Evolutionary conservation across 2,113 vertebrate genomes (phyloP).

Genomic region (Notarius lentiginosus): DNA sequence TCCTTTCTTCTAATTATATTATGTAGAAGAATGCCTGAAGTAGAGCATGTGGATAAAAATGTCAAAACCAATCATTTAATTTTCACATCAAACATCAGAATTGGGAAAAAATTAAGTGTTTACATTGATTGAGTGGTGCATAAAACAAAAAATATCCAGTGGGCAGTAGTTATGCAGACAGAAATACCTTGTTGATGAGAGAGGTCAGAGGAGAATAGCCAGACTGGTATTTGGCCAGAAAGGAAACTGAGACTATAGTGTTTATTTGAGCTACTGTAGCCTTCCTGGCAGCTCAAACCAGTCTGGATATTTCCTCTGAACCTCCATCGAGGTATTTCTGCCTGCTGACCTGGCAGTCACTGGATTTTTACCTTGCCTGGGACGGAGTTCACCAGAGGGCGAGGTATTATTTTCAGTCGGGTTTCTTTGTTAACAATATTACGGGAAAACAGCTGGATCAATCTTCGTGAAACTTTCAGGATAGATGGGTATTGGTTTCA

Average conservation of each 20-base stretch:
- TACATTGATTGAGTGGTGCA: background rate
- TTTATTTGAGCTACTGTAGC: background rate
- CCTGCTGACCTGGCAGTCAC: background rate
- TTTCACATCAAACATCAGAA: background rate
- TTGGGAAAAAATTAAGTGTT: background rate
- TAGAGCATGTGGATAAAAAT: background rate
- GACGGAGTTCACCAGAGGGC: too few species aligned
- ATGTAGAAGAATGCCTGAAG: background rate
- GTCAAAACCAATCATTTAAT: background rate
- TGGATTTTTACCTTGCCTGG: background rate
- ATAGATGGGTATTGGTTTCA: too few species aligned
- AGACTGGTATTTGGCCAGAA: background rate
- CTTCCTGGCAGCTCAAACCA: background rate
- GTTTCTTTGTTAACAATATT: too few species aligned
- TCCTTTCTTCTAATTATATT: background rate
- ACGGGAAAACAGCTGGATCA: too few species aligned
- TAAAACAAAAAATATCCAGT: background rate
- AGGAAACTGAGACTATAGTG: background rate
- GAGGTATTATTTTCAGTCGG: too few species aligned
- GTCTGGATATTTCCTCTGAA: background rate
- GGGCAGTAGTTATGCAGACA: background rate
- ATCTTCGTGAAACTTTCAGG: too few species aligned
- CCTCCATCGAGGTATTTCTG: background rate
- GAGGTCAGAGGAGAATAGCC: background rate
- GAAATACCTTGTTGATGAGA: background rate